Base-by-base conservation (phyloP, 2,888 invertebrate genomes). In the Caenorhabditis imperialis region DNA sequence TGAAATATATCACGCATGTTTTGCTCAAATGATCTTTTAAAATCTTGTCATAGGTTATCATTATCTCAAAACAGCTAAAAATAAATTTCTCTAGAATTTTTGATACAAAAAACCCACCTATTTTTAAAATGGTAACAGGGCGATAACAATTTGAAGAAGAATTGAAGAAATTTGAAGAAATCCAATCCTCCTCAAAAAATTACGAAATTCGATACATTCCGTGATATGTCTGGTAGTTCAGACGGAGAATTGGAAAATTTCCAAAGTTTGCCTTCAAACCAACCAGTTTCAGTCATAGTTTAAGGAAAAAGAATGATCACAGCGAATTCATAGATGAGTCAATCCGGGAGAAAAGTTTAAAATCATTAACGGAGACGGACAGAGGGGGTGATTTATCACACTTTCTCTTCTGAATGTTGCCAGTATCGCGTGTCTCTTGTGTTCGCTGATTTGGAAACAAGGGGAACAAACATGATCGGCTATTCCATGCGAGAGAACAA, bases 401-500 rank as follows among this genome's bases (percentile, higher is more conserved):
- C 67, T 67, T 65, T 65, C 55, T 16, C 65, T 51, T 67, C 42
- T 48, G 35, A 65, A 65, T 65, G 67, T 67, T 67, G 67, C 57
- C 33, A 65, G 35, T 51, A 51, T 37, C 37, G 12, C 44, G 67
- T 47, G 62, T 57, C n/a, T 30, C 6, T 30, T 30, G 10, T 10
- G 67, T 65, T 67, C 57, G 67, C 45, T 22, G 50, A 55, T 27
- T 48, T 16, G 30, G 27, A 65, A 50, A 57, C 51, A 47, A 30
- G 30, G 42, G 57, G 44, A 35, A 50, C 55, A 48, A 65, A 55
- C 55, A 55, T n/a, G n/a, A n/a, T 57, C 55, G 27, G 2, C 44
- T 48, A 55, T 65, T 55, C 55, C 38, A 55, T 63, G 54, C 42
- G 40, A 44, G 45, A 65, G 50, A 50, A 65, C 30, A 65, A 55